Percentiles rank a stretch among this genome's conserved stretches.
Evolutionary conservation across 2,113 vertebrate species (phyloP).

Genomic region (Prionailurus bengalensis): DNA sequence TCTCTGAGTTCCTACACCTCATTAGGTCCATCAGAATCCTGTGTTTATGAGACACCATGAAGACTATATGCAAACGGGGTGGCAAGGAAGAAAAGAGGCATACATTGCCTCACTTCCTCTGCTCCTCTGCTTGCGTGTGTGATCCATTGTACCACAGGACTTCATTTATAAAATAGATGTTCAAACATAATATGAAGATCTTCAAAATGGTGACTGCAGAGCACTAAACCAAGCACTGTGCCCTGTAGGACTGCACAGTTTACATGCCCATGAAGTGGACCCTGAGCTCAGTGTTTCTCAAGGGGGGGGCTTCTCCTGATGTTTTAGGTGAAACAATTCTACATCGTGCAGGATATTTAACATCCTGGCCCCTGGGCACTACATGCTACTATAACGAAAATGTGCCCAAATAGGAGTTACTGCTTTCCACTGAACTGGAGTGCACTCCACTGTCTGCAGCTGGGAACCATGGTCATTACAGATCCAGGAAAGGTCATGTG

Average conservation of each 20-base stretch:
- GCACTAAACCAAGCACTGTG: conserved; percentile 23
- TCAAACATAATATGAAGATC: conserved; percentile 46
- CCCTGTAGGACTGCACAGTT: neutral
- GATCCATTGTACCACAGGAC: neutral
- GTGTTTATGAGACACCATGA: neutral
- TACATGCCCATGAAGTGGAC: neutral
- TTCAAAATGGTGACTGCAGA: conserved; percentile 26
- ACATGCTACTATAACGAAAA: conserved; percentile 14
- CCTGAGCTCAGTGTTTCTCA: conserved; percentile 27
- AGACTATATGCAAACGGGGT: neutral
- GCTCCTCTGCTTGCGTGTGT: neutral
- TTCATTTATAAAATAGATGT: conserved; percentile 49
- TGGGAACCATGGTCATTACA: conserved; percentile 2
- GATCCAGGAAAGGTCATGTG: neutral
- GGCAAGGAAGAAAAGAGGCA: neutral
- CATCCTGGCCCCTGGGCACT: neutral
- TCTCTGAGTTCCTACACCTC: neutral
- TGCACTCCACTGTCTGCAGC: neutral
- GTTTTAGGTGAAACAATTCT: conserved; percentile 40
- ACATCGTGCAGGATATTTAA: conserved; percentile 26
- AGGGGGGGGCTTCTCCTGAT: neutral
- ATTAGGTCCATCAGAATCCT: neutral
- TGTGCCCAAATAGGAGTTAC: neutral
- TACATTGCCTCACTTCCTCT: neutral
- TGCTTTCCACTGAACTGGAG: conserved; percentile 21